These are phyloP conservation scores for Aspiorhynchus laticeps DNA, from an alignment of 2,113 vertebrate species.

Conservation along the genomic window DNA sequence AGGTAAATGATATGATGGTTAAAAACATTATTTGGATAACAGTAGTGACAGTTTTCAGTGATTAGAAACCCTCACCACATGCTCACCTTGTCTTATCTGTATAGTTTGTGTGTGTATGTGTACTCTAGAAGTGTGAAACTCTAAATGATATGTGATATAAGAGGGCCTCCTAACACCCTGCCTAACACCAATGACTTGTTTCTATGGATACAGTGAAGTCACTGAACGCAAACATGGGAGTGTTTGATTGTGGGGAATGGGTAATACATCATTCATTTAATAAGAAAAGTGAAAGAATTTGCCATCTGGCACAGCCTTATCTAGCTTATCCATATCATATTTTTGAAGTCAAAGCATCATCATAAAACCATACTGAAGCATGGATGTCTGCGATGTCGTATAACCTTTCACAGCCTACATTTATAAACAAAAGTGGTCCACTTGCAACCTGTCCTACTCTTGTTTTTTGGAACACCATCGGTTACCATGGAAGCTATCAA, in stretches of 20 bases:
- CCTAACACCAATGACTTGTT: constrained; percentile 58
- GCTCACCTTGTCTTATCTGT: neutral
- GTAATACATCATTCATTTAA: constrained; percentile 25
- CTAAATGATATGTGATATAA: constrained; percentile 30
- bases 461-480: neutral
- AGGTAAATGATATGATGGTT: neutral
- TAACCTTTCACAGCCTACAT: constrained; percentile 6
- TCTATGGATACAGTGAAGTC: constrained; percentile 69
- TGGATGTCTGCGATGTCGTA: neutral
- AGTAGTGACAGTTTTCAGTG: neutral
- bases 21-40: neutral
- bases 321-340: neutral
- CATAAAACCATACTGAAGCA: constrained; percentile 1
- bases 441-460: constrained; percentile 17
- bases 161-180: neutral
- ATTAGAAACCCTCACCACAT: neutral
- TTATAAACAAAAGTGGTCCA: neutral
- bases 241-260: constrained; percentile 23
- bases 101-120: neutral
- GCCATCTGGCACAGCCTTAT: constrained; percentile 7
- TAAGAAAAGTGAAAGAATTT: neutral
- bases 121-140: constrained; percentile 25
- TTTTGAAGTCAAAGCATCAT: neutral
- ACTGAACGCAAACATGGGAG: constrained; percentile 56
- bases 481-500: constrained; percentile 36